These are phyloP conservation scores for Cephus sareptanus DNA, from an alignment of 2,888 invertebrate genomes.

Conservation along the genomic window DNA sequence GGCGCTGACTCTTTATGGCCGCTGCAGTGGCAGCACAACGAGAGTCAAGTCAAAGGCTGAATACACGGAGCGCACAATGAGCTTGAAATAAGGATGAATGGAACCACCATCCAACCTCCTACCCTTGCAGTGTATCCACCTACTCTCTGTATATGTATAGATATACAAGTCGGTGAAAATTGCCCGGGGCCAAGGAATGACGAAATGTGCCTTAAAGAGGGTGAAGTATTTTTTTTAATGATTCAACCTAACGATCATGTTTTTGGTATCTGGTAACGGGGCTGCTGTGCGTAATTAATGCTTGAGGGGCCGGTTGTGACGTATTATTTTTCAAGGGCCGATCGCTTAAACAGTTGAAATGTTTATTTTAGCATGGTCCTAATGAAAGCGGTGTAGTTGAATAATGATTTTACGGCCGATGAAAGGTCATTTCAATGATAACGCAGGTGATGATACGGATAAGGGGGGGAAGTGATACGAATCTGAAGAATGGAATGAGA, in stretches of 20 bases:
- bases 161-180: conserved; percentile 7
- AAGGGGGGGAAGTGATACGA: conserved; percentile 31
- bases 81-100: conserved; percentile 65
- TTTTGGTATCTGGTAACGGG: not conserved
- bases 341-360: not conserved
- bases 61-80: conserved; percentile 58
- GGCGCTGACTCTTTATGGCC: conserved; percentile 5
- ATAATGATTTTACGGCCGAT: not conserved
- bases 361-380: too few relatives aligned
- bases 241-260: conserved; percentile 44
- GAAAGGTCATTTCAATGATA: not conserved
- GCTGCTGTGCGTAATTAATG: not conserved
- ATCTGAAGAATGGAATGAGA: conserved; percentile 38
- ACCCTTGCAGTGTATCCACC: not conserved
- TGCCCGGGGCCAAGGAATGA: conserved; percentile 44
- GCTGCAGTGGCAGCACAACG: conserved; percentile 46
- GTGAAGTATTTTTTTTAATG: conserved; percentile 47
- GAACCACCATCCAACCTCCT: conserved; percentile 48
- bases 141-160: not conserved
- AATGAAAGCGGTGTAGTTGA: not conserved
- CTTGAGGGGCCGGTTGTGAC: not conserved
- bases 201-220: conserved; percentile 43
- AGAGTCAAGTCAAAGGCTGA: conserved; percentile 58
- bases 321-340: not conserved
- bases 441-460: not conserved